Percentiles rank a stretch among this genome's conserved stretches.
Evolutionary conservation across 2,113 vertebrate genomes (phyloP).

Genomic region (Ptyas mucosa): DNA sequence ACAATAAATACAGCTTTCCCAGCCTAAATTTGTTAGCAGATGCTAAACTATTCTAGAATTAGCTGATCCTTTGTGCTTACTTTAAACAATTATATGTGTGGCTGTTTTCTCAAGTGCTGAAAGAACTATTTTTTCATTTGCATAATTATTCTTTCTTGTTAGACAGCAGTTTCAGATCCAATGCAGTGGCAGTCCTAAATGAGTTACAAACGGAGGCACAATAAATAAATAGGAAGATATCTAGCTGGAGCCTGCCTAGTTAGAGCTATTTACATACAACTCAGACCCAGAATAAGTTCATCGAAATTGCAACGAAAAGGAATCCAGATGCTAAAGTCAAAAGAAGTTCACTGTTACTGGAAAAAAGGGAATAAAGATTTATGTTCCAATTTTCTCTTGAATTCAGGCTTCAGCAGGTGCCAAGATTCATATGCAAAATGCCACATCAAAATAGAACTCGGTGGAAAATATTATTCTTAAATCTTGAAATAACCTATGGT

Average conservation of each 20-base stretch:
- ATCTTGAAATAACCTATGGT: not conserved
- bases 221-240: slow-evolving; percentile 55
- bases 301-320: slow-evolving; percentile 38
- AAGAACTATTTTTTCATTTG: slow-evolving; percentile 63
- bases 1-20: slow-evolving; percentile 56
- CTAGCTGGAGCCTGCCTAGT: slow-evolving; percentile 36
- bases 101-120: slow-evolving; percentile 53
- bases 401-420: slow-evolving; percentile 23
- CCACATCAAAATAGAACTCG: not conserved
- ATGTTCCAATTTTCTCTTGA: slow-evolving; percentile 45
- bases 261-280: slow-evolving; percentile 44
- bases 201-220: slow-evolving; percentile 37
- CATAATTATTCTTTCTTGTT: slow-evolving; percentile 63
- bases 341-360: slow-evolving; percentile 48
- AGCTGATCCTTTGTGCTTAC: slow-evolving; percentile 50
- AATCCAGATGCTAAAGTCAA: slow-evolving; percentile 21
- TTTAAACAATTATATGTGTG: slow-evolving; percentile 61
- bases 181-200: slow-evolving; percentile 43
- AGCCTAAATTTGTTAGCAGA: slow-evolving; percentile 60
- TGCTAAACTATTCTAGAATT: slow-evolving; percentile 62
- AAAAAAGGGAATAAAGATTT: slow-evolving; percentile 46
- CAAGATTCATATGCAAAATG: not conserved
- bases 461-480: not conserved
- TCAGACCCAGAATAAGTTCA: slow-evolving; percentile 47
- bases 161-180: slow-evolving; percentile 50